Evolutionary conservation across 2,888 invertebrate genomes (phyloP), one percentile per base, ranked within the genome.

Genomic region (Galerucella nymphaeae): DNA sequence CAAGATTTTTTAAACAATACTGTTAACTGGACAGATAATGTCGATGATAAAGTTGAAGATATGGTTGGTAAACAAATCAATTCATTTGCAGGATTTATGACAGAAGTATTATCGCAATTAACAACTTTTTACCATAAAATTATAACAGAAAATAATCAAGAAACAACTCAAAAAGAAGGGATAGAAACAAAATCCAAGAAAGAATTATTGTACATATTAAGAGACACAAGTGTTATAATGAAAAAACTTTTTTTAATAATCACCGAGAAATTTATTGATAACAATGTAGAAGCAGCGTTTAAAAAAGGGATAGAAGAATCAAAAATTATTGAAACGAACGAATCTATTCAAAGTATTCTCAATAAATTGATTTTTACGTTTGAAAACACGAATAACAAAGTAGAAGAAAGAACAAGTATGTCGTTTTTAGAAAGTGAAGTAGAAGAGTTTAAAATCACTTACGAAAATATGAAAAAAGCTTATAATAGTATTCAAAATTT

Each of bases 201-300:
- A 62, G 42, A 62, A 41, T 62, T 62, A 3, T 41, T 62, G 2
- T 6, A 62, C 38, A 62, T 42, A 62, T 62, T 62, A 16, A 62
- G 11, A 62, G 18, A 18, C 9, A 42, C 61, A 18, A 16, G 61
- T 62, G 61, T 42, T 18, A 16, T 42, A 2, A 62, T 62, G 42
- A 62, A 62, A 62, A 38, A 18, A 13, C 18, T 42, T 16, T 62
- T 62, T 16, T 16, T 18, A 3, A 8, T 42, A 11, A 41, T 62
- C 3, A 62, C 61, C 1, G 42, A 62, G 1, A 62, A 42, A 18
- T 18, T 16, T 38, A 42, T 42, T 18, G 42, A 41, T 3, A 42
- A 62, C 13, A 42, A 62, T 16, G 18, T 62, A 42, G 61, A 18
- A 13, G 42, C 61, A 42, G 42, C 61, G 42, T 62, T 62, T 11